These are phyloP conservation scores for Corvus moneduloides DNA, from an alignment of 2,113 vertebrate species.

Conservation along the genomic window DNA sequence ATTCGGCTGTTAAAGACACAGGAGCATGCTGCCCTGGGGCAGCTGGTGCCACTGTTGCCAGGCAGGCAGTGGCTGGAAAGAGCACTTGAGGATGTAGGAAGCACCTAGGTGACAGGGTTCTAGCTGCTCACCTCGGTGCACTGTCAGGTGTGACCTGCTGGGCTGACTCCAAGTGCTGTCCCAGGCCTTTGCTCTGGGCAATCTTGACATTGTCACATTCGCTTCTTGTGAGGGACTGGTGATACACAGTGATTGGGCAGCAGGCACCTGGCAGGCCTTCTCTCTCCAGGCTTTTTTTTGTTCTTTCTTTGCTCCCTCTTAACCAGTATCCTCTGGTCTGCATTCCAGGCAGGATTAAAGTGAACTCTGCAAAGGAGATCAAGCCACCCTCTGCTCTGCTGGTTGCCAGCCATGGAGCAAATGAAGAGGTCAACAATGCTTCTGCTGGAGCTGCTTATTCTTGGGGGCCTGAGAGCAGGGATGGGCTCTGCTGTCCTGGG, in stretches of 20 bases:
- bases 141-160: neutral
- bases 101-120: neutral
- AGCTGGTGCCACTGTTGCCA: neutral
- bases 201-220: neutral
- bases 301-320: neutral
- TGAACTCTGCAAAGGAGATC: constrained; percentile 22
- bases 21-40: neutral
- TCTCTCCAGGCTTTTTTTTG: neutral
- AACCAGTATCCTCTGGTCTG: neutral
- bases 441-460: constrained; percentile 64
- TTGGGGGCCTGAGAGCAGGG: constrained; percentile 36
- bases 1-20: neutral
- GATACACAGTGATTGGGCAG: accelerated
- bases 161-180: neutral
- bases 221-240: neutral
- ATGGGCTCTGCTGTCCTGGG: constrained; percentile 74
- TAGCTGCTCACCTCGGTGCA: neutral
- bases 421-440: constrained; percentile 25
- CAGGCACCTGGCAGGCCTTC: neutral
- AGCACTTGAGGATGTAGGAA: neutral
- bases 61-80: neutral
- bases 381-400: neutral
- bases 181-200: neutral
- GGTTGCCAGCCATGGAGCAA: neutral
- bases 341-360: constrained; percentile 70